Percentiles rank a stretch among this genome's conserved stretches.
These are phyloP conservation scores for Anticlea derivata DNA, from an alignment of 2,888 invertebrate species.

Conservation along the genomic window DNA sequence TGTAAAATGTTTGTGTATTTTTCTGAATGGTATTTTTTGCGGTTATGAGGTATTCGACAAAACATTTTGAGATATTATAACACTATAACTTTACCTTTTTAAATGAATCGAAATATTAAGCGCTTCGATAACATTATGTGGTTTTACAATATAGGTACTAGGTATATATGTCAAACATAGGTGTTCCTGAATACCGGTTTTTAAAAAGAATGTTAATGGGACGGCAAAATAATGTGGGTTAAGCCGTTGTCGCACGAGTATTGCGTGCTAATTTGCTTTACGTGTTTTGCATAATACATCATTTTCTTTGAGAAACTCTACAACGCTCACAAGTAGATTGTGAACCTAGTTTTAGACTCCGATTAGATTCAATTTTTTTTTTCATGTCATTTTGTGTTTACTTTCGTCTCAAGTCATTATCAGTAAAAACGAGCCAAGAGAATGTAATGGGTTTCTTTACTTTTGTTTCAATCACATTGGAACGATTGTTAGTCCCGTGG, in stretches of 20 bases:
- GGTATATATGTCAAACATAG: conserved; percentile 17
- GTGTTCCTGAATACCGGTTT: conserved; percentile 49
- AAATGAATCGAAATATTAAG: too few species aligned
- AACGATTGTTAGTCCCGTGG: conserved; percentile 15
- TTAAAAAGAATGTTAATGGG: conserved; percentile 57
- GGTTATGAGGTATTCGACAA: too few species aligned
- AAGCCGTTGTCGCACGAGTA: conserved; percentile 49
- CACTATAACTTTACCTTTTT: too few species aligned
- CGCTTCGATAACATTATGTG: too few species aligned
- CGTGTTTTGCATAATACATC: conserved; percentile 44
- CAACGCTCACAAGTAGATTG: too few species aligned
- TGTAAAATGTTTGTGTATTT: too few species aligned
- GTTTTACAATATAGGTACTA: too few species aligned
- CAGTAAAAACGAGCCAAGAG: conserved; percentile 14
- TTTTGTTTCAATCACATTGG: conserved; percentile 25
- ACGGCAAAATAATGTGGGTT: conserved; percentile 53
- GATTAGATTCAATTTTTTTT: background rate
- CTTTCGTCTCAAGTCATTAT: conserved; percentile 16
- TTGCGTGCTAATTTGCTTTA: conserved; percentile 46
- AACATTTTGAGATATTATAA: too few species aligned
- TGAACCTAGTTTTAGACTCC: too few species aligned
- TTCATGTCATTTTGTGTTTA: conserved; percentile 1
- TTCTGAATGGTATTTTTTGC: too few species aligned
- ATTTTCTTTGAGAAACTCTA: conserved; percentile 28
- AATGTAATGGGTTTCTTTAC: conserved; percentile 22